Evolutionary conservation across 2,888 invertebrate genomes (phyloP).

Genomic region (Keiferia lycopersicella): DNA sequence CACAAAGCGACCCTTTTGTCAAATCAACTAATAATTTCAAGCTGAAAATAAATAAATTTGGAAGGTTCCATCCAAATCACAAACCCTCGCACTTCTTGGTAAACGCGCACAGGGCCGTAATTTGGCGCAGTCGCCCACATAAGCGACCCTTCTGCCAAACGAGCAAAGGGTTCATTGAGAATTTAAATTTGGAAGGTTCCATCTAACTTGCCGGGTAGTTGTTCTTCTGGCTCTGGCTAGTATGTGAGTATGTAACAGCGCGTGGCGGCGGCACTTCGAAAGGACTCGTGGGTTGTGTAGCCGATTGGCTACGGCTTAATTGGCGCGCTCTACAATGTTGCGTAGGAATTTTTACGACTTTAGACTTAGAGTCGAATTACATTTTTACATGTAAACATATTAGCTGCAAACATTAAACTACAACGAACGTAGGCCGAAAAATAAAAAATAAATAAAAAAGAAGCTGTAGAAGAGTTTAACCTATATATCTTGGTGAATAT

Average conservation of each 20-base stretch:
- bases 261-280: background rate
- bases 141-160: too few species aligned
- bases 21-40: background rate
- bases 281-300: background rate
- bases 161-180: too few species aligned
- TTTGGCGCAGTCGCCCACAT: too few species aligned
- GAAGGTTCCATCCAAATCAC: too few species aligned
- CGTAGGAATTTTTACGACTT: conserved; percentile 1
- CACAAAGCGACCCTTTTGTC: background rate
- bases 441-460: too few species aligned
- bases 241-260: background rate
- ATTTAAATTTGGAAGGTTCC: background rate
- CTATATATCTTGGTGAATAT: too few species aligned
- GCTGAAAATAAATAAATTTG: background rate
- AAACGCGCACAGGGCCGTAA: too few species aligned
- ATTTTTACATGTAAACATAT: too few species aligned
- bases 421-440: too few species aligned
- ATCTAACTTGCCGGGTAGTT: background rate
- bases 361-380: background rate
- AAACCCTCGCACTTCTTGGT: too few species aligned
- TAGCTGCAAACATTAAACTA: too few species aligned
- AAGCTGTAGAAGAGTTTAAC: too few species aligned
- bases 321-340: conserved; percentile 8
- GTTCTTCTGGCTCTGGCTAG: background rate
- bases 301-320: conserved; percentile 7